Conservation (phyloP, 2,888 invertebrate species). For the Euplagia quadripunctaria region DNA sequence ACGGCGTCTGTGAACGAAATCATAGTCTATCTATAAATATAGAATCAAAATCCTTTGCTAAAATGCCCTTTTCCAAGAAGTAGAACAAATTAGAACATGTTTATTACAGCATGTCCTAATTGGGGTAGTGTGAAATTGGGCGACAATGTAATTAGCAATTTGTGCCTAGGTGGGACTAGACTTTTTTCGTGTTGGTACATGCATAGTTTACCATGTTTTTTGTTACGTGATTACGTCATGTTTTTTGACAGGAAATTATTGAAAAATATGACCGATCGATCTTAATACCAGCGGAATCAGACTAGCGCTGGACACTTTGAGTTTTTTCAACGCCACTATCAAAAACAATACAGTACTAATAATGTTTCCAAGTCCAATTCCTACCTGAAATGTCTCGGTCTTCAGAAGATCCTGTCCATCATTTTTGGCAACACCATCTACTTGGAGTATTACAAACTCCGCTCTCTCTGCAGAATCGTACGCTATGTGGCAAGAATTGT, state of each 20-base stretch:
- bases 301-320: too few relatives aligned
- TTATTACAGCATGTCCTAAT: constrained; percentile 1
- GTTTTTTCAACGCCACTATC: too few relatives aligned
- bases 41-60: background rate
- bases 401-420: too few relatives aligned
- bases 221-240: background rate
- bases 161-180: background rate
- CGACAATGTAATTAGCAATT: background rate
- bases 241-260: background rate
- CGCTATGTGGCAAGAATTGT: too few relatives aligned
- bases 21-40: background rate
- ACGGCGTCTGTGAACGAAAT: background rate
- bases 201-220: background rate
- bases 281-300: background rate
- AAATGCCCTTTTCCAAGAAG: background rate
- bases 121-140: background rate
- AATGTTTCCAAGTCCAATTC: too few relatives aligned
- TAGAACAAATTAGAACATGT: background rate
- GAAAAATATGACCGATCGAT: background rate
- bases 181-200: background rate
- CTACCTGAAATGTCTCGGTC: too few relatives aligned
- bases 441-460: too few relatives aligned
- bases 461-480: too few relatives aligned
- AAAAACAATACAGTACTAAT: too few relatives aligned
- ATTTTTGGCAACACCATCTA: background rate